These are phyloP conservation scores for Scaptomyza parva DNA, from an alignment of 2,888 invertebrate genomes.

Conservation along the genomic window DNA sequence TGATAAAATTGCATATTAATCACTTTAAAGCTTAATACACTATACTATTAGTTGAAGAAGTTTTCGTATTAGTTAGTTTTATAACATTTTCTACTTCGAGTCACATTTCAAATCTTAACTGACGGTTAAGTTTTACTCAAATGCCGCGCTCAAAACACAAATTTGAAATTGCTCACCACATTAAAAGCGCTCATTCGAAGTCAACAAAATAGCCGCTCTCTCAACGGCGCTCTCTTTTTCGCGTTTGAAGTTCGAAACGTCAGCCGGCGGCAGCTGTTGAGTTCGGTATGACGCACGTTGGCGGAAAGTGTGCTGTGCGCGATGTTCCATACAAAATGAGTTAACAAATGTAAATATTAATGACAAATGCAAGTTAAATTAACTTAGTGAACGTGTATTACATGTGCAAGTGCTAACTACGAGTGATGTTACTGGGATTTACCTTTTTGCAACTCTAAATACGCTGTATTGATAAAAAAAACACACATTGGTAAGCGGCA, in stretches of 20 bases:
- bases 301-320: conserved; percentile 55
- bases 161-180: conserved; percentile 6
- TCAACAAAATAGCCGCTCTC: conserved; percentile 15
- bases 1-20: background rate
- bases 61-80: background rate
- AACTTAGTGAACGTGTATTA: background rate
- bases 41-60: too few species aligned
- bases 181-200: conserved; percentile 1
- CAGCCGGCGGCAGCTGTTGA: conserved; percentile 42
- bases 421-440: background rate
- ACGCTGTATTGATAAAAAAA: background rate
- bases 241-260: conserved; percentile 53
- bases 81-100: background rate
- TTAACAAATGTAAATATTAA: conserved; percentile 5
- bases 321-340: background rate
- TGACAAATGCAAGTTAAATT: background rate
- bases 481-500: conserved; percentile 20
- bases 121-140: conserved; percentile 3
- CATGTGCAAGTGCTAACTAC: background rate
- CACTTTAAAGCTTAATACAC: too few species aligned
- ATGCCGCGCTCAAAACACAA: background rate
- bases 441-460: background rate
- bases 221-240: conserved; percentile 1
- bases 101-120: background rate
- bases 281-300: conserved; percentile 40